phyloP scores from a whole-genome alignment of 1,140 invertebrate species.

The Bombus haemorrhoidalis region DNA sequence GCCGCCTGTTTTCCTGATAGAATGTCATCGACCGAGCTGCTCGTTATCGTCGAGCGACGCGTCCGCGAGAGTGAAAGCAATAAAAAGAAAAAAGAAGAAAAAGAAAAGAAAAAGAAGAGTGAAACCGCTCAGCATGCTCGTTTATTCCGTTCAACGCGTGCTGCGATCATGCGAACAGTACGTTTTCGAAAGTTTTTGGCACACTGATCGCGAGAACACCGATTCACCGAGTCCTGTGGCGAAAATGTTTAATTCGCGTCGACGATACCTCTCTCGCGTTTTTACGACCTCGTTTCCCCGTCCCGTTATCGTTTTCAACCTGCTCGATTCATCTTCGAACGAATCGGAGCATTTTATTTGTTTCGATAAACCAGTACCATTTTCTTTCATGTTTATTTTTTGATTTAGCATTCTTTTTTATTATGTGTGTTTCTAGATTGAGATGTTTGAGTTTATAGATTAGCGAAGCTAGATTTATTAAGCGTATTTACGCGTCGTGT shows the following conservation, averaged over 20 bases:
- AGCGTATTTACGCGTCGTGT: neutral
- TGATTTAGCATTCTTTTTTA: neutral
- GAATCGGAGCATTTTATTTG: neutral
- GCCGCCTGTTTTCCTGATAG: neutral
- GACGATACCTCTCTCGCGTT: neutral
- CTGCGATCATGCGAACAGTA: neutral
- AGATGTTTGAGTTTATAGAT: neutral
- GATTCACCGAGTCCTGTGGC: neutral
- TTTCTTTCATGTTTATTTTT: neutral
- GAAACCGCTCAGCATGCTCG: conserved; percentile 5
- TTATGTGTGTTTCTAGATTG: neutral
- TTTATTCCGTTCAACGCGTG: neutral
- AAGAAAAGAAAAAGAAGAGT: conserved; percentile 17
- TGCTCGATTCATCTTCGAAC: neutral
- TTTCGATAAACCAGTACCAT: neutral
- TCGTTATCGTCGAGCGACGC: conserved; percentile 10
- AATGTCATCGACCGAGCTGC: conserved; percentile 12
- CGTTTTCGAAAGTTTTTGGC: conserved; percentile 39
- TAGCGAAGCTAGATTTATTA: neutral
- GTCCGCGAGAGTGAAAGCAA: conserved; percentile 39
- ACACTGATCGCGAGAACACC: neutral
- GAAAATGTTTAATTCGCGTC: conserved; percentile 9
- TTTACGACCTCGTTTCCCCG: neutral
- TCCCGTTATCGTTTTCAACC: neutral
- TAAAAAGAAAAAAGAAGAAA: neutral